These are phyloP conservation scores for Alitta virens DNA, from an alignment of 2,888 invertebrate genomes.

Conservation along the genomic window DNA sequence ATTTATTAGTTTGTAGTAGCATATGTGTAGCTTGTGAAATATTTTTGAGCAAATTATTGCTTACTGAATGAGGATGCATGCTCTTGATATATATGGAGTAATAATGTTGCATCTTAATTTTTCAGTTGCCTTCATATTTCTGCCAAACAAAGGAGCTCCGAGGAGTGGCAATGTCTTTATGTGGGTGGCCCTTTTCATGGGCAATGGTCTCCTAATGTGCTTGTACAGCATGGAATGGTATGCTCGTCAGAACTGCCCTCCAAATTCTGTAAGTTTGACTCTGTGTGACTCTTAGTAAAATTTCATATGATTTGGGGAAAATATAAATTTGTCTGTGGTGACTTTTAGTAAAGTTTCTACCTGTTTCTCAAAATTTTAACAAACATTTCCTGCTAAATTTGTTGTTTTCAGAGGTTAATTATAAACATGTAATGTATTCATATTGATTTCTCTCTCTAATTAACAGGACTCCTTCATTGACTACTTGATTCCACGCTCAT, in stretches of 20 bases:
- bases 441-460: constrained; percentile 22
- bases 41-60: too few relatives aligned
- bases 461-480: constrained; percentile 57
- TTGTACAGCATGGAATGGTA: constrained; percentile 84
- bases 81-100: too few relatives aligned
- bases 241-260: constrained; percentile 74
- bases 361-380: background rate
- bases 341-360: too few relatives aligned
- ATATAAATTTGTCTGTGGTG: too few relatives aligned
- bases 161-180: constrained; percentile 72
- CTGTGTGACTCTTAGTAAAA: too few relatives aligned
- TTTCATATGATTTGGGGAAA: too few relatives aligned
- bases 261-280: constrained; percentile 44
- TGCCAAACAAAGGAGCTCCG: constrained; percentile 57
- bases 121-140: constrained; percentile 58
- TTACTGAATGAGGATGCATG: too few relatives aligned
- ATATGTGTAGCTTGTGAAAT: too few relatives aligned
- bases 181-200: constrained; percentile 77
- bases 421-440: too few relatives aligned
- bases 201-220: constrained; percentile 74
- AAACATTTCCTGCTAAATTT: too few relatives aligned
- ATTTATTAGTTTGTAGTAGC: too few relatives aligned
- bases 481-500: constrained; percentile 61
- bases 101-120: constrained; percentile 7
- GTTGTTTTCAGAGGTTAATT: too few relatives aligned